Conservation (phyloP, 2,797 vertebrate species). For the Paguma larvata region DNA sequence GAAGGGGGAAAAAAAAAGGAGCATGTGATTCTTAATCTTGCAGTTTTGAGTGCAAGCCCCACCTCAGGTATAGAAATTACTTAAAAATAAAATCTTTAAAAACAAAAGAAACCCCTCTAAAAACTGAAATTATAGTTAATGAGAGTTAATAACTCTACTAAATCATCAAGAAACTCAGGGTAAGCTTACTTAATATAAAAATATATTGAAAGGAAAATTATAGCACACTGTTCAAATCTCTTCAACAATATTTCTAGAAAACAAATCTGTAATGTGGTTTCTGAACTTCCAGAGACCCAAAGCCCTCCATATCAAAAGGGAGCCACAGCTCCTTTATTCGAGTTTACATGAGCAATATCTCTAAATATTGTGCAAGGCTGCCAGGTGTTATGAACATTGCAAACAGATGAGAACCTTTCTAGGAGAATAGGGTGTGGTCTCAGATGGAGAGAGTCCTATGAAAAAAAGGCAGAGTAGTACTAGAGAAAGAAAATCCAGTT, state of each 20-base stretch:
- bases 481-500: background rate
- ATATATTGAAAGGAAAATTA: conserved; percentile 38
- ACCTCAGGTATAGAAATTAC: no score
- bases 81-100: no score
- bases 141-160: background rate
- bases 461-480: background rate
- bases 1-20: no score
- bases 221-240: background rate
- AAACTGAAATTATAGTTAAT: conserved; percentile 34
- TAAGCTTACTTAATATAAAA: conserved; percentile 51
- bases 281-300: background rate
- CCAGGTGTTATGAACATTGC: background rate
- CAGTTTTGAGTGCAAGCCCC: no score
- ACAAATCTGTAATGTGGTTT: conserved; percentile 31
- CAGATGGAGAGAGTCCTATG: background rate
- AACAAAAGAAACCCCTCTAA: background rate
- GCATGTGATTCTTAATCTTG: no score
- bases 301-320: conserved; percentile 22
- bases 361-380: background rate
- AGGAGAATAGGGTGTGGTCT: background rate
- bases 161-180: background rate
- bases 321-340: background rate
- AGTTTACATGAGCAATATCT: background rate
- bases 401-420: background rate
- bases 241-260: conserved; percentile 41